Evolutionary conservation across 2,113 vertebrate species (phyloP).

Genomic region (Dromiciops gliroides): DNA sequence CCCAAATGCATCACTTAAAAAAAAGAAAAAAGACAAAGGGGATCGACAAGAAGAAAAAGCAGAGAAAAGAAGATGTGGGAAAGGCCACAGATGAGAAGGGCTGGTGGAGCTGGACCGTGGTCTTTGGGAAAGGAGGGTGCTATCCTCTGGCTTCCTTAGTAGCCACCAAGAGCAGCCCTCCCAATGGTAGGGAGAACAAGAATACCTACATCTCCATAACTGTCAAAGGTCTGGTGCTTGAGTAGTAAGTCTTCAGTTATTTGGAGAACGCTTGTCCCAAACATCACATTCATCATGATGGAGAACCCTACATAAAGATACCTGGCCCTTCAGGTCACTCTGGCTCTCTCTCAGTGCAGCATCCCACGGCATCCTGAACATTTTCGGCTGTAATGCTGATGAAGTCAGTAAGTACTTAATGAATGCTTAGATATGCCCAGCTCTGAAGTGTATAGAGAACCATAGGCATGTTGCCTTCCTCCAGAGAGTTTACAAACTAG

Average conservation of each 20-base stretch:
- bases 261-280: neutral
- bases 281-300: neutral
- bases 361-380: neutral
- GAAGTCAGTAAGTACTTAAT: neutral
- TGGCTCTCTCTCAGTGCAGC: neutral
- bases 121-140: neutral
- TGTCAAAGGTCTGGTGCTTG: neutral
- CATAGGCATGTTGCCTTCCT: neutral
- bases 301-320: neutral
- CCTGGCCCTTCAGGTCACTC: neutral
- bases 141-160: neutral
- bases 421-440: neutral
- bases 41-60: neutral
- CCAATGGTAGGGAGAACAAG: neutral
- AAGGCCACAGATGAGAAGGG: too few relatives aligned
- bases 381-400: neutral
- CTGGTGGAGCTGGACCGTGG: too few relatives aligned
- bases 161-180: neutral
- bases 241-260: neutral
- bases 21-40: constrained; percentile 26
- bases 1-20: too few relatives aligned
- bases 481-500: neutral
- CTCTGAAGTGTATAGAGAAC: neutral
- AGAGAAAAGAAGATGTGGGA: neutral
- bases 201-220: neutral